Percentiles rank a stretch among this genome's conserved stretches.
Conservation (phyloP, 2,797 vertebrate species). For the Tokudaia muenninki region DNA sequence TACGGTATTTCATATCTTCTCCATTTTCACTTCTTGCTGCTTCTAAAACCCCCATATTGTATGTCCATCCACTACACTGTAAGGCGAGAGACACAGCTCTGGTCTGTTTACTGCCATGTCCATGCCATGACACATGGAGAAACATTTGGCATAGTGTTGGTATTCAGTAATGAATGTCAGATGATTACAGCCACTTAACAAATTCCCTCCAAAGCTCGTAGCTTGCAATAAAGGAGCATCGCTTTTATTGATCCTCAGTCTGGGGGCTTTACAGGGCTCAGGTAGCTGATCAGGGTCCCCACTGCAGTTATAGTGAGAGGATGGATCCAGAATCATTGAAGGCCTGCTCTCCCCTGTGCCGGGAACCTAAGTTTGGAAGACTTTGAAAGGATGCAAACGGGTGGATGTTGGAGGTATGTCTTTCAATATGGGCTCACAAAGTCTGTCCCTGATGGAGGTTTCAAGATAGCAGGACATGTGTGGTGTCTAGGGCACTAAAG, state of each 20-base stretch:
- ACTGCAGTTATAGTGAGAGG: neutral
- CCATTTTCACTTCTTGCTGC: neutral
- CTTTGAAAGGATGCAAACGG: neutral
- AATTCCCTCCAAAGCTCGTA: neutral
- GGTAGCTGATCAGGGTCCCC: neutral
- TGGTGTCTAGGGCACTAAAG: neutral
- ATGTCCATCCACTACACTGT: neutral
- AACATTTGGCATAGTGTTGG: neutral
- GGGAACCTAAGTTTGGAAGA: neutral
- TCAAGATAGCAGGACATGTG: neutral
- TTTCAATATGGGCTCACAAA: neutral
- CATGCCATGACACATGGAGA: conserved; percentile 5
- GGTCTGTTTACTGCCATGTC: neutral
- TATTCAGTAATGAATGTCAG: neutral
- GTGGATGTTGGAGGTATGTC: neutral
- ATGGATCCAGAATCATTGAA: neutral
- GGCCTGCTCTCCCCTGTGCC: neutral
- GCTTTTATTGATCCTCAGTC: neutral
- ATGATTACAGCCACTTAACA: neutral
- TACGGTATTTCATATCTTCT: neutral
- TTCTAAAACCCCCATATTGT: neutral
- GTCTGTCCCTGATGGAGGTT: neutral
- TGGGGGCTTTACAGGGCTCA: neutral
- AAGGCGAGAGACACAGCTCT: neutral
- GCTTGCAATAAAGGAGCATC: neutral